Percentiles rank a stretch among this genome's conserved stretches.
These are phyloP conservation scores for Junco hyemalis DNA, from an alignment of 2,113 vertebrate species.

Conservation along the genomic window DNA sequence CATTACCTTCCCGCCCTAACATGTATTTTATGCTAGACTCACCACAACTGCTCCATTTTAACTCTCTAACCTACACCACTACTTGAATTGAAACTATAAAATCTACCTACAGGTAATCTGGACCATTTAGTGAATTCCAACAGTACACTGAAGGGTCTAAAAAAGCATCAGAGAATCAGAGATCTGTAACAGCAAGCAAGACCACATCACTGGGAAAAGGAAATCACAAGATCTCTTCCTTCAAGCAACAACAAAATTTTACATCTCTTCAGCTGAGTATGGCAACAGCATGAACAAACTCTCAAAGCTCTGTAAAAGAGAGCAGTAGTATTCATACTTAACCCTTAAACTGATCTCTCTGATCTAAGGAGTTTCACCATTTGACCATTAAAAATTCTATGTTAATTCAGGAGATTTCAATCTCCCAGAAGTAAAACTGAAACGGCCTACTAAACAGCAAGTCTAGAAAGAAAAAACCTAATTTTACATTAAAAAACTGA, in stretches of 20 bases:
- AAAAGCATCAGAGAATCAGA: neutral
- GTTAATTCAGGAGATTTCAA: neutral
- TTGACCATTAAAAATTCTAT: neutral
- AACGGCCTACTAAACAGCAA: neutral
- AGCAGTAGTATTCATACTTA: neutral
- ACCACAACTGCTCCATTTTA: neutral
- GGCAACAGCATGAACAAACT: neutral
- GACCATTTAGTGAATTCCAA: neutral
- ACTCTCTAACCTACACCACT: neutral
- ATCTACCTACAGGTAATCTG: neutral
- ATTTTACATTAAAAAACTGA: neutral
- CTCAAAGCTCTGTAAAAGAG: neutral
- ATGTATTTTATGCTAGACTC: neutral
- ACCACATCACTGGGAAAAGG: neutral
- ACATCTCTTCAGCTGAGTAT: neutral
- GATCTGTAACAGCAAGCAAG: neutral
- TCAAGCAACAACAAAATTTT: neutral
- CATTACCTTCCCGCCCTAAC: neutral
- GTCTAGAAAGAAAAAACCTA: rapidly evolving
- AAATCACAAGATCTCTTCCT: neutral
- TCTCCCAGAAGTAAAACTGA: neutral
- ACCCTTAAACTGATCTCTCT: neutral
- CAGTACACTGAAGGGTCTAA: neutral
- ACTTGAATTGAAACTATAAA: neutral
- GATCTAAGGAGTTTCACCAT: neutral